Percentiles rank a stretch among this genome's conserved stretches.
phyloP scores from a whole-genome alignment of 2,797 vertebrate genomes.

The Epinephelus malabaricus region DNA sequence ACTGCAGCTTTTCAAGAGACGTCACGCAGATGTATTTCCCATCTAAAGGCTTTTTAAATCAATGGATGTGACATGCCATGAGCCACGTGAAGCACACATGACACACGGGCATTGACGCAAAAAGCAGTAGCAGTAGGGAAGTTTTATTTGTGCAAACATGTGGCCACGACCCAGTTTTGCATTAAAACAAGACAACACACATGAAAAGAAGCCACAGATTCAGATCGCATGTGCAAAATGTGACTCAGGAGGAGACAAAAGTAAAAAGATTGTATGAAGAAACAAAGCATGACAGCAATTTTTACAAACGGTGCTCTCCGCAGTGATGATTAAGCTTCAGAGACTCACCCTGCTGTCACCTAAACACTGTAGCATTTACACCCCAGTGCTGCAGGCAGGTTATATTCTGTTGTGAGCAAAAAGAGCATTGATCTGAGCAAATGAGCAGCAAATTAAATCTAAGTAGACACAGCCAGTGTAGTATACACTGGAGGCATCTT shows the following conservation, averaged over 20 bases:
- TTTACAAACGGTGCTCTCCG: constrained; percentile 7
- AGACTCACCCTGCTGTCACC: constrained; percentile 11
- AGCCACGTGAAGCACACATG: neutral
- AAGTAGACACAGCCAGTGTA: constrained; percentile 58
- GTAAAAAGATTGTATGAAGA: constrained; percentile 2
- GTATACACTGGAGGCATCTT: constrained; percentile 73
- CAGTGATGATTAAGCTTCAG: constrained; percentile 14
- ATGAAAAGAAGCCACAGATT: constrained; percentile 10
- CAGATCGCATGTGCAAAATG: neutral
- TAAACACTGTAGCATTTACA: constrained; percentile 32
- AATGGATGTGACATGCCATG: constrained; percentile 8
- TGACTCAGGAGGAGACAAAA: neutral
- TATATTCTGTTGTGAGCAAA: constrained; percentile 53
- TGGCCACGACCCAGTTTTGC: constrained; percentile 22
- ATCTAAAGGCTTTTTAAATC: constrained; percentile 17
- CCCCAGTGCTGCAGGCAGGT: constrained; percentile 38
- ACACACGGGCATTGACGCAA: neutral
- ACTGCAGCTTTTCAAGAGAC: constrained; percentile 10
- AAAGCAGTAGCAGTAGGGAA: neutral
- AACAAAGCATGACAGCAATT: neutral
- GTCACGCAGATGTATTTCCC: neutral
- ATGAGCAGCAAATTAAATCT: constrained; percentile 83
- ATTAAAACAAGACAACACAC: neutral
- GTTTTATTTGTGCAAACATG: neutral
- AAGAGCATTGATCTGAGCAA: constrained; percentile 77